Base-by-base conservation (phyloP, 2,888 invertebrate genomes). In the Peribatodes rhomboidaria region DNA sequence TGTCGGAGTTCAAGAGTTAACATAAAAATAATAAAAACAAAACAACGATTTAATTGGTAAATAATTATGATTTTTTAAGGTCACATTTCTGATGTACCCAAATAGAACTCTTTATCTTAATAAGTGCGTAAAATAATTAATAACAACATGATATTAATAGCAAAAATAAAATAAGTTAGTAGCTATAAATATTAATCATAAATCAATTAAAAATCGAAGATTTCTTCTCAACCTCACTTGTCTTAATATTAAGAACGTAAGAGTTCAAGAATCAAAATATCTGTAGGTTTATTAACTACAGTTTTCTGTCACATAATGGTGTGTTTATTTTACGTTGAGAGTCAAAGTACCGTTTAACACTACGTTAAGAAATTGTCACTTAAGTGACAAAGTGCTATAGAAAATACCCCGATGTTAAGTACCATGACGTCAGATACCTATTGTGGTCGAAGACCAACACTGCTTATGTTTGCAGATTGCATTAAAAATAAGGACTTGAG, bases 351-450 rank as follows among this genome's bases (percentile, higher is more conserved):
- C 46, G 35, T 46, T 60, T 60, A 61, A 11, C 61, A 61, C 33
- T 49, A 49, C 33, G 42, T 42, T 59, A 42, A 20, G 6, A 44
- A 44, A 9, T 47, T 53, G 8, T 47, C 56, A 61, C 44, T 20
- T 44, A 44, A 35, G 56, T 52, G 62, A 14, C 13, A 53, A 44
- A 35, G 56, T 52, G 62, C 20, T 16, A 53, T 55, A 56, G 41
- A 37, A 56, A 56, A 31, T 22, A 20, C 39, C 10, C 39, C 22
- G 55, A 54, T 52, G 18, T 54, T n/a, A 20, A 18, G 13, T 16
- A 16, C 16, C 16, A 35, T 62, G 50, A 33, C 50, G 27, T 62
- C 50, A 56, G 13, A 14, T 50, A 39, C 49, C 55, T 61, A 37
- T 61, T 54, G 39, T 41, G 54, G 49, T 61, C 54, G 27, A 14